Conservation (phyloP, 1,140 invertebrate genomes). For the Eumeta japonica region DNA sequence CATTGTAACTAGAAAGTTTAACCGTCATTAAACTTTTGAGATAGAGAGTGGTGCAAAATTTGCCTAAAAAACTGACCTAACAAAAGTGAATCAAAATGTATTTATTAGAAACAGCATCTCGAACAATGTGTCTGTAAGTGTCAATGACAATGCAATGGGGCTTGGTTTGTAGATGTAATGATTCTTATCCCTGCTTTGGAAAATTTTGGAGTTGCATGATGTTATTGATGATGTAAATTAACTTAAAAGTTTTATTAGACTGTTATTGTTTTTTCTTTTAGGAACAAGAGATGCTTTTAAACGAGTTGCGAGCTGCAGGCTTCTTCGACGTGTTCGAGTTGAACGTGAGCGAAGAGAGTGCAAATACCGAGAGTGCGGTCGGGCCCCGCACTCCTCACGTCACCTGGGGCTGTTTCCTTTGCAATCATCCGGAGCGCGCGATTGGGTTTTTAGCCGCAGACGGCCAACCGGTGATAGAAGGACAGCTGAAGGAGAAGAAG, state of each 20-base stretch:
- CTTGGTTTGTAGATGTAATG: neutral
- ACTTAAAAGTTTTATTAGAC: neutral
- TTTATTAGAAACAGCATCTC: too few species aligned
- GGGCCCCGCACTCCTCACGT: constrained; percentile 10
- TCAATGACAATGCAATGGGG: neutral
- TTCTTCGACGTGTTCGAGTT: constrained; percentile 93
- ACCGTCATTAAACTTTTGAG: too few species aligned
- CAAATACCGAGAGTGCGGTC: too few species aligned
- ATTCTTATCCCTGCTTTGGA: too few species aligned
- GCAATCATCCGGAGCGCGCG: constrained; percentile 87
- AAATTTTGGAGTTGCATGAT: neutral
- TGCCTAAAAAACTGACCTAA: too few species aligned
- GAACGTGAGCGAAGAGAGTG: too few species aligned
- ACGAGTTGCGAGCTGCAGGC: constrained; percentile 80
- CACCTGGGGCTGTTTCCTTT: constrained; percentile 84
- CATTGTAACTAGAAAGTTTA: too few species aligned
- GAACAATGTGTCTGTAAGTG: too few species aligned
- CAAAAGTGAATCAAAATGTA: neutral
- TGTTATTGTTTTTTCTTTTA: constrained; percentile 32
- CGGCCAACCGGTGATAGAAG: constrained; percentile 79
- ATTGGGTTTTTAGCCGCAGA: constrained; percentile 74
- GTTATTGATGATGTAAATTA: neutral
- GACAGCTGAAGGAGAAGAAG: constrained; percentile 93
- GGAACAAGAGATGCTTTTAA: constrained; percentile 82
- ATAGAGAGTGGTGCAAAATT: too few species aligned